Conservation (phyloP, 1,140 invertebrate genomes). For the Pseudomyrmex pallidus region DNA sequence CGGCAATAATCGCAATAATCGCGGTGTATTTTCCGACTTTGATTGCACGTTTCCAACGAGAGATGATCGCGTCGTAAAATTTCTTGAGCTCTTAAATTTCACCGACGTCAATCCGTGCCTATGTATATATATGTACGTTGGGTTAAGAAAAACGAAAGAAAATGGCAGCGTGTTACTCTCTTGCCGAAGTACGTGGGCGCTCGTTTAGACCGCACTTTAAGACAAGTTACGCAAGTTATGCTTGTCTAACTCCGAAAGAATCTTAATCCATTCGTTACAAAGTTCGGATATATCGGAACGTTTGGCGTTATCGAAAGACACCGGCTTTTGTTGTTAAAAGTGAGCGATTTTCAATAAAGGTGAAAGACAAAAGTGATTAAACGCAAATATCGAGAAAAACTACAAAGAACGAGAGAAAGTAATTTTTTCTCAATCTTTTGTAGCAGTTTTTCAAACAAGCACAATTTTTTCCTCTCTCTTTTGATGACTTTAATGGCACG, state of each 20-base stretch:
- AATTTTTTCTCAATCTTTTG: background rate
- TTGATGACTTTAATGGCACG: background rate
- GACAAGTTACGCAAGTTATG: conserved; percentile 9
- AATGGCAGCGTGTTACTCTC: background rate
- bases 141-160: background rate
- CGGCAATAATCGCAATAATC: background rate
- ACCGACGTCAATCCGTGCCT: background rate
- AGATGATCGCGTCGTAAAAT: background rate
- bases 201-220: background rate
- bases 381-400: background rate
- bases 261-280: conserved; percentile 16
- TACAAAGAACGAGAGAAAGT: no score
- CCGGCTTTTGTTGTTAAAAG: background rate
- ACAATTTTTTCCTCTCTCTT: background rate
- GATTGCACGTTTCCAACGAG: background rate
- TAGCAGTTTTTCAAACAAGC: background rate
- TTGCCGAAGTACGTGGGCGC: background rate
- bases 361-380: background rate
- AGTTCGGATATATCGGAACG: conserved; percentile 4
- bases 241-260: conserved; percentile 1
- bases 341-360: background rate
- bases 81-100: background rate
- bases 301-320: conserved; percentile 17
- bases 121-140: background rate
- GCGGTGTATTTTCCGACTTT: background rate